Conservation (phyloP, 1,140 invertebrate species). For the Cotesia chilonis region DNA sequence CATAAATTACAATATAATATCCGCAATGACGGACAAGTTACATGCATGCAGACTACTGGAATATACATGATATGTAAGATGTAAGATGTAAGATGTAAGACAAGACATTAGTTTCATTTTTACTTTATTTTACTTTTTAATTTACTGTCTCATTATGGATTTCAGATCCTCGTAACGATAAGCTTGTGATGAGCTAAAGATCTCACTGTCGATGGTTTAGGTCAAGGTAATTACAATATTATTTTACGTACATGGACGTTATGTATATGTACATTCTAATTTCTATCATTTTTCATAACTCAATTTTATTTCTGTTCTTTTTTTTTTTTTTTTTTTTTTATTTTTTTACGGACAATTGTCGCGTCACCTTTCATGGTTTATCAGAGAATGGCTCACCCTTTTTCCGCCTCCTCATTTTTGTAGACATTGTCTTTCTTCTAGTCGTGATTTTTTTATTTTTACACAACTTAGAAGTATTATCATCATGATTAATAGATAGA, state of each 20-base stretch:
- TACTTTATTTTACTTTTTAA: conserved; percentile 17
- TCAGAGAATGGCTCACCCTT: conserved; percentile 6
- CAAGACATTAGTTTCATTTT: background rate
- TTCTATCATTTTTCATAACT: background rate
- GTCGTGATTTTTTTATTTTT: background rate
- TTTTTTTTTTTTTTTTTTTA: conserved; percentile 24
- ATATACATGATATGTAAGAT: too few species aligned
- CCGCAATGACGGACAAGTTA: conserved; percentile 18
- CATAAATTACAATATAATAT: conserved; percentile 36
- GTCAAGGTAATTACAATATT: conserved; percentile 59
- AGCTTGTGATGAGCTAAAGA: conserved; percentile 35
- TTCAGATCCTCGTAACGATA: conserved; percentile 19
- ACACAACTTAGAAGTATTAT: conserved; percentile 18
- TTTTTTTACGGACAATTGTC: conserved; percentile 24
- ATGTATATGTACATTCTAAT: background rate
- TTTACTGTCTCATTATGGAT: conserved; percentile 26
- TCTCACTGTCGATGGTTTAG: conserved; percentile 53
- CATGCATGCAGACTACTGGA: too few species aligned
- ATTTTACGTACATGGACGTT: conserved; percentile 56
- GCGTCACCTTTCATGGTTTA: conserved; percentile 31
- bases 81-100: too few species aligned
- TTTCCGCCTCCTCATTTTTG: background rate
- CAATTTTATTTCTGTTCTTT: conserved; percentile 28
- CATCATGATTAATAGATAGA: too few species aligned
- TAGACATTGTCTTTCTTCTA: conserved; percentile 14